Conservation (phyloP, 2,888 invertebrate genomes). For the Nasonovia ribisnigri region DNA sequence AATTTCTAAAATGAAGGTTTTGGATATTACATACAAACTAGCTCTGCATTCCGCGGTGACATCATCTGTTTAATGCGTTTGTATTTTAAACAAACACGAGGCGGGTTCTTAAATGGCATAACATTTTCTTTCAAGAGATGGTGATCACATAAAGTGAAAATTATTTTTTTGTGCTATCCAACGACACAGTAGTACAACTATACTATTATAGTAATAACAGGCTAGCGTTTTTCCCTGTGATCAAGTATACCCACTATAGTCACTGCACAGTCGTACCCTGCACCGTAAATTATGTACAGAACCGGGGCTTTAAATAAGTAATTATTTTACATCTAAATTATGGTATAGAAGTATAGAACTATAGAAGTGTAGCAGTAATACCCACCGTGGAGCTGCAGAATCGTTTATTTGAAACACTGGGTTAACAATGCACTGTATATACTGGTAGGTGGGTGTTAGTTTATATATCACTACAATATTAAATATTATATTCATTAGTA, state of each 20-base stretch:
- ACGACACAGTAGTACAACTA: background rate
- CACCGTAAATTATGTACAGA: background rate
- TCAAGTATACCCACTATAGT: background rate
- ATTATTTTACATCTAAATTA: background rate
- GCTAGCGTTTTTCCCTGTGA: background rate
- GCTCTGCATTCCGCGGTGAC: background rate
- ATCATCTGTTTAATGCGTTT: background rate
- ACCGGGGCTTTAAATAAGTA: background rate
- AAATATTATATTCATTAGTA: background rate
- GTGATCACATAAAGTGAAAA: background rate
- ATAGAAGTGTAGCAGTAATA: background rate
- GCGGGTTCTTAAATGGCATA: background rate
- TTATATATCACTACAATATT: background rate
- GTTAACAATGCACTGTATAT: background rate
- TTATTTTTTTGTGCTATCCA: background rate
- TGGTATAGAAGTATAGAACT: background rate
- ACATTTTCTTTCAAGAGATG: background rate
- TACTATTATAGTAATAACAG: background rate
- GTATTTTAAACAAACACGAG: background rate
- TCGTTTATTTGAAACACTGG: background rate
- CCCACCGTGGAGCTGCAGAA: background rate
- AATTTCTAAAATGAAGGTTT: background rate
- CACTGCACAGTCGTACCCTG: background rate
- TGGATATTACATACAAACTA: background rate
- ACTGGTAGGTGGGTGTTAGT: background rate